Percentiles rank a stretch among this genome's conserved stretches.
These are phyloP conservation scores for Chaetogeoica ovagalla DNA, from an alignment of 2,888 invertebrate species.

Conservation along the genomic window DNA sequence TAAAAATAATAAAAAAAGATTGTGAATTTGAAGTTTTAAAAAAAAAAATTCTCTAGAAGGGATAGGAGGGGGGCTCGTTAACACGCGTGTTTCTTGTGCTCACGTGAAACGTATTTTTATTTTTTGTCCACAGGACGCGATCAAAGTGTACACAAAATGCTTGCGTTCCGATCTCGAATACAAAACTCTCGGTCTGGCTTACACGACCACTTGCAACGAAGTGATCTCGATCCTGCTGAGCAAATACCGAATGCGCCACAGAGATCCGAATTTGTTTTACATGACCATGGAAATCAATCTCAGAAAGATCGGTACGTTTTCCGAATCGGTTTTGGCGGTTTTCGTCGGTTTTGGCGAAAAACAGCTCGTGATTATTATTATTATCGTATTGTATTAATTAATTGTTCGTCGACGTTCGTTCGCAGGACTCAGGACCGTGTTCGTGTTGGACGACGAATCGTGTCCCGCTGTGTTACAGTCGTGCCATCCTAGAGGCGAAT, in stretches of 20 bases:
- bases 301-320: constrained; percentile 67
- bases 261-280: constrained; percentile 90
- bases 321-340: no score
- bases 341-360: no score
- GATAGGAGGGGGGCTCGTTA: no score
- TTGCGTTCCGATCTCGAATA: constrained; percentile 92
- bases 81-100: no score
- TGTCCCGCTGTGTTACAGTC: constrained; percentile 88
- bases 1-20: no score
- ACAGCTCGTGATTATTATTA: no score
- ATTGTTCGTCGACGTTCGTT: not conserved
- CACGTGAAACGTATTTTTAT: not conserved
- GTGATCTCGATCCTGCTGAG: constrained; percentile 81
- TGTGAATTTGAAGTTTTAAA: no score
- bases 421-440: constrained; percentile 73
- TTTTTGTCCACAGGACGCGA: constrained; percentile 72
- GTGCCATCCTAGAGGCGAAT: constrained; percentile 92
- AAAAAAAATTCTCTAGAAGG: no score
- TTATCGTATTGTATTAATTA: no score
- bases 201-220: constrained; percentile 84
- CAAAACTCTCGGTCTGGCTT: constrained; percentile 88
- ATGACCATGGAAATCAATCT: constrained; percentile 93
- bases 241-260: constrained; percentile 88
- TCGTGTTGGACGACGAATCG: constrained; percentile 84
- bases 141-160: constrained; percentile 88